phyloP scores from a whole-genome alignment of 2,797 vertebrate genomes.

The Sylvilagus floridanus region DNA sequence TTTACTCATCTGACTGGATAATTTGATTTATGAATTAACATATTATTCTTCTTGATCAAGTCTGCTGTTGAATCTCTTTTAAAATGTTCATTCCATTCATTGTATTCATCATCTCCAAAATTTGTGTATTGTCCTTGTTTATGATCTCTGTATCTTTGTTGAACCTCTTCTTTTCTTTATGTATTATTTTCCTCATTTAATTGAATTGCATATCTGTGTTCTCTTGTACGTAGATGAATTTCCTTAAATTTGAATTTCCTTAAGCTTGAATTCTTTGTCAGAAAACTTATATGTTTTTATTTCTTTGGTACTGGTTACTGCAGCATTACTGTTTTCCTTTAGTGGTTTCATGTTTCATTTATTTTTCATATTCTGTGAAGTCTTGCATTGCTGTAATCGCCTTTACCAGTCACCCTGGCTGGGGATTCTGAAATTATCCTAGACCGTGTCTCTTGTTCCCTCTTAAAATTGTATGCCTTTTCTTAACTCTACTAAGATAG shows the following conservation, averaged over 20 bases:
- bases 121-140: neutral
- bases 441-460: neutral
- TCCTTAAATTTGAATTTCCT: neutral
- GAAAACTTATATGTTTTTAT: neutral
- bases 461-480: neutral
- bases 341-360: neutral
- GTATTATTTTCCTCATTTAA: neutral
- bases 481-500: neutral
- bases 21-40: neutral
- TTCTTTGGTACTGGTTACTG: neutral
- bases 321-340: neutral
- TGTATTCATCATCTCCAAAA: neutral
- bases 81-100: neutral
- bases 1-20: neutral
- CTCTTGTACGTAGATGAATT: neutral
- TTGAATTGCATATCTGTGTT: neutral
- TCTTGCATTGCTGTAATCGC: neutral
- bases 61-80: neutral
- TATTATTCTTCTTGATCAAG: neutral
- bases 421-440: neutral
- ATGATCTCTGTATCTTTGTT: neutral
- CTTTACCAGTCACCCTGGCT: neutral
- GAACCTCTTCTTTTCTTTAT: neutral
- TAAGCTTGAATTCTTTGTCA: neutral
- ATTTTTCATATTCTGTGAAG: neutral